Evolutionary conservation across 1,140 invertebrate species (phyloP).

Genomic region (Ridgeia piscesae): DNA sequence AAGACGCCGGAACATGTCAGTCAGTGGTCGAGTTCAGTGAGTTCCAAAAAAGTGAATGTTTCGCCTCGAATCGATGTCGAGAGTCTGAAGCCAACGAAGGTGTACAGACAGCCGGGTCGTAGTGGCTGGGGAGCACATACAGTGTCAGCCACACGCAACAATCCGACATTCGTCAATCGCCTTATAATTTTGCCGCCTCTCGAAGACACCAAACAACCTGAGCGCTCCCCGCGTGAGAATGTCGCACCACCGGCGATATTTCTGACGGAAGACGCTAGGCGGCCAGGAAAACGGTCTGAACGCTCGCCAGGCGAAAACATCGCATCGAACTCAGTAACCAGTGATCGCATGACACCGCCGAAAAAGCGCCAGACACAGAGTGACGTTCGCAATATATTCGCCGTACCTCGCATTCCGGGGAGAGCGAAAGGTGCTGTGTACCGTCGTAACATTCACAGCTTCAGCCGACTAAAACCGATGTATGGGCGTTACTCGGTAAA

Average conservation of each 20-base stretch:
- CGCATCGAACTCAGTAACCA: background rate
- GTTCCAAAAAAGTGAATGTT: background rate
- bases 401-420: background rate
- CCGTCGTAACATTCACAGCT: background rate
- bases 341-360: background rate
- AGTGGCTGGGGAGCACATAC: background rate
- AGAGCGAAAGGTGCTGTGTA: background rate
- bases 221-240: background rate
- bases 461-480: background rate
- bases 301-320: background rate
- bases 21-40: background rate
- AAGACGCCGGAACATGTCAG: background rate
- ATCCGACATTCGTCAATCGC: background rate
- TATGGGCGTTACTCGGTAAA: background rate
- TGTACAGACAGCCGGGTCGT: background rate
- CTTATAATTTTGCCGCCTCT: background rate
- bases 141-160: background rate
- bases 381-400: slow-evolving; percentile 5
- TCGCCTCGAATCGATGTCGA: background rate
- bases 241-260: background rate
- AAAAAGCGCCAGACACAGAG: background rate
- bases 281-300: background rate
- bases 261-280: background rate
- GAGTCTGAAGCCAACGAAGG: background rate
- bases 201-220: background rate